A percentile compares a stretch with the other conserved stretches of the same genome.
Conservation (phyloP, 1,140 invertebrate species). For the Drosophila saltans region DNA sequence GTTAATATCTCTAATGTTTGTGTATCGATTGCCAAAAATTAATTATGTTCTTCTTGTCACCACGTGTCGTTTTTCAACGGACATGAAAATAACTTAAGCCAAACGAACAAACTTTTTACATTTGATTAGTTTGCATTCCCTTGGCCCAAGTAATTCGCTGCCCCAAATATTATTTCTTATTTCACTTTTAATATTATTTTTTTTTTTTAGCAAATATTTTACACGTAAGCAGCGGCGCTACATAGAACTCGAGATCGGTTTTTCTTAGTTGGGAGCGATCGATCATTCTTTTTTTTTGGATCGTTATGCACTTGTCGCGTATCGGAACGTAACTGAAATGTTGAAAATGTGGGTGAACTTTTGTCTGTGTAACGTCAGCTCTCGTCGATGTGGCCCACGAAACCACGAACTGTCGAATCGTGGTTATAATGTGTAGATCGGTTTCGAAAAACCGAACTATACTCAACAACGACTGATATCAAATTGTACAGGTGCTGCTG, state of each 20-base stretch:
- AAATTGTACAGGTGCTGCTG: slow-evolving; percentile 46
- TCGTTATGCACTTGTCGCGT: slow-evolving; percentile 81
- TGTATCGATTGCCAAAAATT: not conserved
- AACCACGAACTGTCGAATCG: slow-evolving; percentile 30
- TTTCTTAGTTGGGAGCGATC: slow-evolving; percentile 1
- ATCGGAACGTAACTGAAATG: slow-evolving; percentile 79
- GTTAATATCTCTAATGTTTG: too few relatives aligned
- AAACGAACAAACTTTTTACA: slow-evolving; percentile 82
- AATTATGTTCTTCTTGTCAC: slow-evolving; percentile 3
- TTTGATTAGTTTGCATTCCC: slow-evolving; percentile 76
- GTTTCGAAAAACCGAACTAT: not conserved
- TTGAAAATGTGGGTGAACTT: slow-evolving; percentile 75
- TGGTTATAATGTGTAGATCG: not conserved
- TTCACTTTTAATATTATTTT: too few relatives aligned
- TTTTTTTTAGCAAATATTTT: slow-evolving; percentile 12
- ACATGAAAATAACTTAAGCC: slow-evolving; percentile 83
- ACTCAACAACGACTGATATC: slow-evolving; percentile 37
- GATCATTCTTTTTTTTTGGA: slow-evolving; percentile 16
- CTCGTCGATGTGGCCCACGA: slow-evolving; percentile 36
- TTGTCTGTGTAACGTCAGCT: slow-evolving; percentile 67
- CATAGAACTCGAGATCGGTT: slow-evolving; percentile 4
- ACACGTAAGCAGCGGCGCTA: slow-evolving; percentile 29
- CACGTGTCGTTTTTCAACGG: slow-evolving; percentile 63
- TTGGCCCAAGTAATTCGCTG: slow-evolving; percentile 83
- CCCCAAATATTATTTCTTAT: slow-evolving; percentile 14